Evolutionary conservation across 1,140 invertebrate species (phyloP), one percentile per base, ranked within the genome.

Genomic region (Psix sp.): DNA sequence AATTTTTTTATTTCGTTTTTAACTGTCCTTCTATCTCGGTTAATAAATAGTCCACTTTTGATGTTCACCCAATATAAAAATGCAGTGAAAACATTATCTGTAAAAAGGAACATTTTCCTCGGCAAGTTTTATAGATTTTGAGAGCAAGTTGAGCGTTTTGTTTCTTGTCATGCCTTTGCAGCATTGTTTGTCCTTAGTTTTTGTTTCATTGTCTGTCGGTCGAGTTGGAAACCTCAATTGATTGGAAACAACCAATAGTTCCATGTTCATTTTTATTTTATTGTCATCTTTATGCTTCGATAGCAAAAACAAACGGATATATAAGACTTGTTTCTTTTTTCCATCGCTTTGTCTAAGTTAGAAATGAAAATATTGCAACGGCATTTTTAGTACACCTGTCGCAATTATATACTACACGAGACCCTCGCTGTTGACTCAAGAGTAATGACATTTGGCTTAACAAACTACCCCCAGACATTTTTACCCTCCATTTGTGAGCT

Each of bases 401-500:
- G 1, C 46, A 49, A 36, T 49, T 35, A 49, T 20, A 21, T 20
- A n/a, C 36, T 36, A 49, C 21, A 52, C 9, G 15, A 13, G 7
- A 29, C 7, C 26, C 26, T 7, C 7, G 26, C 26, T 52, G 52
- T 56, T 56, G 52, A 56, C 52, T 56, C 39, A 56, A 26, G 52
- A 35, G 52, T 56, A 43, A 56, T 43, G 52, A 56, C 52, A 56
- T 43, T 56, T 35, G 21, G 52, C 43, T 56, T 39, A 56, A 56
- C 39, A 56, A 56, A 42, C 39, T 56, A 39, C 39, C 17, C 18
- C 5, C 21, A 35, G 18, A n/a, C 29, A 11, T 13, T 56, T 35
- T 24, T 15, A 56, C n/a, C 33, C 26, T 26, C 5, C n/a, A n/a
- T n/a, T n/a, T n/a, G 26, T 29, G 7, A 29, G 26, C n/a, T 29